Evolutionary conservation across 2,888 invertebrate genomes (phyloP).

Genomic region (Strigamia maritima): DNA sequence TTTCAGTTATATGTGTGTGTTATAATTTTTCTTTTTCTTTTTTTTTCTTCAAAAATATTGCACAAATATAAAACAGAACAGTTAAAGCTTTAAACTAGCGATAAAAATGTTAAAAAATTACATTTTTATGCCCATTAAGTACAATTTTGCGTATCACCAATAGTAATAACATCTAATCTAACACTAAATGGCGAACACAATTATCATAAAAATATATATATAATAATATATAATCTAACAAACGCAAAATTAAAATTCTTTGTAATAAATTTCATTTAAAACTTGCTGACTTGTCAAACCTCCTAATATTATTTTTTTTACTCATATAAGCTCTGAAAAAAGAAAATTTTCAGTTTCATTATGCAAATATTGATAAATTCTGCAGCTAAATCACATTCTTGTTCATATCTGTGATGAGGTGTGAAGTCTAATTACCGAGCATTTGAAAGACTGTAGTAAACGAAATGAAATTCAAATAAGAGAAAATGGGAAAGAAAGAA

Average conservation of each 20-base stretch:
- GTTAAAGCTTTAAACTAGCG: neutral
- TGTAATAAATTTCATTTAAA: too few relatives aligned
- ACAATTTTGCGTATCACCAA: too few relatives aligned
- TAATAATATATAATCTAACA: too few relatives aligned
- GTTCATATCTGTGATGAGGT: neutral
- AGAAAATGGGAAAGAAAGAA: conserved; percentile 14
- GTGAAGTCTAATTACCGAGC: conserved; percentile 11
- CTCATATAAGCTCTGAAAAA: neutral
- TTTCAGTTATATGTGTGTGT: neutral
- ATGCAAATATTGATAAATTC: conserved; percentile 1
- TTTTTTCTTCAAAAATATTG: neutral
- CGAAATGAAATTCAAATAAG: conserved; percentile 23
- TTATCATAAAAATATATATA: too few relatives aligned
- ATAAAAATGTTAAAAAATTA: neutral
- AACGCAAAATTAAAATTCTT: too few relatives aligned
- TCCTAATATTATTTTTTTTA: too few relatives aligned
- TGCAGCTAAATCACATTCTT: neutral
- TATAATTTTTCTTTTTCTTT: neutral
- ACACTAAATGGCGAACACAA: too few relatives aligned
- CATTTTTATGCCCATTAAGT: neutral
- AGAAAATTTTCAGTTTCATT: neutral
- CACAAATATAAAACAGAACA: neutral
- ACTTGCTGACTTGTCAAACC: too few relatives aligned
- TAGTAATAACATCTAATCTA: too few relatives aligned
- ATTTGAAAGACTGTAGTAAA: conserved; percentile 17